Conservation (phyloP, 2,888 invertebrate genomes). For the Diachrysia chrysitis region DNA sequence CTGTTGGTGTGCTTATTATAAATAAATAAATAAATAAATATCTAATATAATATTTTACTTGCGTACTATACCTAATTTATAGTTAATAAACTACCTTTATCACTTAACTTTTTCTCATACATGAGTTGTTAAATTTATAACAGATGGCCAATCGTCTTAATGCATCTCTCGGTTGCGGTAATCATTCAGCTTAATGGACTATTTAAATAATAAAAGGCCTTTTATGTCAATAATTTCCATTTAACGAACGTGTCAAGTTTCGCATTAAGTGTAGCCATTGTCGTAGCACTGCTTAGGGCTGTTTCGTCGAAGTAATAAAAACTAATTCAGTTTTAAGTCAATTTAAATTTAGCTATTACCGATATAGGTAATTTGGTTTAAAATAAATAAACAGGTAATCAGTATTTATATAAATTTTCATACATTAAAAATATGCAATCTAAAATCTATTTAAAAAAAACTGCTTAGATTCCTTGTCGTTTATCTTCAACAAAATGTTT, state of each 20-base stretch:
- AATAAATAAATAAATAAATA: too few species aligned
- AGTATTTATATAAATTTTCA: too few species aligned
- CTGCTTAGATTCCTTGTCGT: too few species aligned
- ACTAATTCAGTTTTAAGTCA: neutral
- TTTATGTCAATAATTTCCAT: constrained; percentile 60
- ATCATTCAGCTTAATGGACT: constrained; percentile 64
- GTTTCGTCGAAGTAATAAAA: constrained; percentile 19
- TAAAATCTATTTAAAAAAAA: too few species aligned
- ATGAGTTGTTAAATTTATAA: constrained; percentile 30
- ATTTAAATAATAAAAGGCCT: constrained; percentile 61
- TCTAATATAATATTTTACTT: too few species aligned
- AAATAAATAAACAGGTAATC: too few species aligned
- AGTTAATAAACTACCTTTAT: neutral
- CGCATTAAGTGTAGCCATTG: constrained; percentile 53
- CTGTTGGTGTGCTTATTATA: too few species aligned
- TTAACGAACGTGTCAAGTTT: constrained; percentile 61
- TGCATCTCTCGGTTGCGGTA: constrained; percentile 45
- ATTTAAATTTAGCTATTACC: too few species aligned
- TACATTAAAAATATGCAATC: too few species aligned
- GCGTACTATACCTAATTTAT: neutral
- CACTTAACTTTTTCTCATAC: neutral
- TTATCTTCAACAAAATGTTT: neutral
- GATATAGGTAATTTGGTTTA: too few species aligned
- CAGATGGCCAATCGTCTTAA: constrained; percentile 51
- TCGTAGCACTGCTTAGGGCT: constrained; percentile 49